Evolutionary conservation across 2,888 invertebrate species (phyloP).

Genomic region (Eustalomyia histrio): DNA sequence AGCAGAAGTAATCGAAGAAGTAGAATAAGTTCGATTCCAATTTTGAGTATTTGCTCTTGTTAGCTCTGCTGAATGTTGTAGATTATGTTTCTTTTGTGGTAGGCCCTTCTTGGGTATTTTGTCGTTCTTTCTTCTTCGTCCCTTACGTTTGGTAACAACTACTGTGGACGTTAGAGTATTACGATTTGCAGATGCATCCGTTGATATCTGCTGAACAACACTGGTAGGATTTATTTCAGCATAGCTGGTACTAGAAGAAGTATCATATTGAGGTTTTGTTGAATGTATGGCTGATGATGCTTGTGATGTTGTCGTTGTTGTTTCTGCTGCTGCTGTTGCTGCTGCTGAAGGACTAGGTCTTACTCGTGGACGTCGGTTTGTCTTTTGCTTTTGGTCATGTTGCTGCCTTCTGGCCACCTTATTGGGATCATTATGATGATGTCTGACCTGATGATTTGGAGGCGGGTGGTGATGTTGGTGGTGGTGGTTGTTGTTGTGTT

Average conservation of each 20-base stretch:
- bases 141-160: constrained; percentile 73
- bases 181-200: constrained; percentile 59
- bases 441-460: constrained; percentile 76
- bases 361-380: constrained; percentile 69
- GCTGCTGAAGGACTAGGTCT: constrained; percentile 68
- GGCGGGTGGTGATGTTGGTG: constrained; percentile 67
- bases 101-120: constrained; percentile 62
- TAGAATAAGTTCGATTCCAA: not conserved
- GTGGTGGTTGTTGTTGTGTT: constrained; percentile 62
- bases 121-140: constrained; percentile 73
- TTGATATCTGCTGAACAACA: constrained; percentile 58
- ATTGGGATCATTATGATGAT: constrained; percentile 78
- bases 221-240: constrained; percentile 60
- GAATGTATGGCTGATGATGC: constrained; percentile 50
- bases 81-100: constrained; percentile 29
- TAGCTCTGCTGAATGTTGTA: constrained; percentile 25
- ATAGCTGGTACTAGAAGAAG: constrained; percentile 17
- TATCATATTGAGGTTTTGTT: constrained; percentile 18
- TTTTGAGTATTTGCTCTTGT: not conserved
- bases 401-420: constrained; percentile 75
- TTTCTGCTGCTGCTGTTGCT: constrained; percentile 56
- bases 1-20: not conserved
- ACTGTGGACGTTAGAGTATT: constrained; percentile 67
- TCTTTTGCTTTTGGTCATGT: constrained; percentile 74
- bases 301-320: constrained; percentile 54